Conservation (phyloP, 2,113 vertebrate genomes). For the Dipodomys stephensi region DNA sequence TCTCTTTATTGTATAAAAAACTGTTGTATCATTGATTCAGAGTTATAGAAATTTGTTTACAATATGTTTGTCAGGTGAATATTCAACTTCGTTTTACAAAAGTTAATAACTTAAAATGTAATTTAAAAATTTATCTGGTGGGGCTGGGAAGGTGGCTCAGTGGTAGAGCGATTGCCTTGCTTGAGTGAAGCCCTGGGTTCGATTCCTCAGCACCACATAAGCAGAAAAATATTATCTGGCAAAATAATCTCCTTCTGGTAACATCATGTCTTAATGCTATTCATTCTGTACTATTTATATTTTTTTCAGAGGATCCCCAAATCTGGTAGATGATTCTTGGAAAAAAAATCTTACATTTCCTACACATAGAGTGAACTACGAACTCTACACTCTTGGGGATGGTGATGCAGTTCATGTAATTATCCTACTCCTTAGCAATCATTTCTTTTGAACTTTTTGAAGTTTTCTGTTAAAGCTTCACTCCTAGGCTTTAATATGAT, state of each 20-base stretch:
- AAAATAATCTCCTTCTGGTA: background rate
- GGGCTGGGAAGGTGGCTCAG: no score
- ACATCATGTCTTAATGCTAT: background rate
- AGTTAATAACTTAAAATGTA: background rate
- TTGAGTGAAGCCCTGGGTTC: no score
- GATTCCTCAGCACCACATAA: no score
- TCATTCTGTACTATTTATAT: no score
- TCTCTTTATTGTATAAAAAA: background rate
- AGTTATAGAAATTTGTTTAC: background rate
- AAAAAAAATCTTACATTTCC: background rate
- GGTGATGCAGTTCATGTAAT: accelerated
- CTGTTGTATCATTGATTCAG: background rate
- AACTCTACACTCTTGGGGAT: background rate
- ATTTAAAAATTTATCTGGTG: background rate
- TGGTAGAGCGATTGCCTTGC: no score
- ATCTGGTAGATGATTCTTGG: background rate
- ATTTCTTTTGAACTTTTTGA: background rate
- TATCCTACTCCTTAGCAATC: background rate
- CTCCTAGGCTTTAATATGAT: background rate
- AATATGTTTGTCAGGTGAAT: background rate
- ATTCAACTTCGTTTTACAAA: background rate
- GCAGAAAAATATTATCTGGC: no score
- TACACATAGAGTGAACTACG: background rate
- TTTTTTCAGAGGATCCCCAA: background rate
- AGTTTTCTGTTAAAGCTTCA: background rate